Percentiles rank a stretch among this genome's conserved stretches.
phyloP scores from a whole-genome alignment of 2,888 invertebrate species.

The Thalpophila matura region DNA sequence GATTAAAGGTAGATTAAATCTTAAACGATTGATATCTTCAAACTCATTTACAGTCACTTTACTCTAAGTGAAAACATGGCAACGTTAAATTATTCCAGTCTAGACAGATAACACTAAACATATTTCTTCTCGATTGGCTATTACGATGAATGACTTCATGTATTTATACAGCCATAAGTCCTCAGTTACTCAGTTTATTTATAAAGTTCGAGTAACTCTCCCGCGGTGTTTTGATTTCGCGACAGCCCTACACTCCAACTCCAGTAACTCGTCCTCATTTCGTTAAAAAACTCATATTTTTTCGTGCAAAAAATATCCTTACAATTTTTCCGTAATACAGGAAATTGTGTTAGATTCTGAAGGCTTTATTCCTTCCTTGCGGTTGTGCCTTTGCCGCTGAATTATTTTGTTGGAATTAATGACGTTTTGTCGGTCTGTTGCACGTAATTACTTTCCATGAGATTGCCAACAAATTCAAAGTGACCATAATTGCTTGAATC shows the following conservation, averaged over 20 bases:
- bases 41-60: slow-evolving; percentile 24
- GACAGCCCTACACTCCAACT: slow-evolving; percentile 59
- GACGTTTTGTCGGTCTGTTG: slow-evolving; percentile 14
- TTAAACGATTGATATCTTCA: slow-evolving; percentile 11
- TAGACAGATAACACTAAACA: slow-evolving; percentile 53
- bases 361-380: slow-evolving; percentile 17
- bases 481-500: slow-evolving; percentile 23
- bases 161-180: slow-evolving; percentile 67
- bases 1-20: slow-evolving; percentile 16
- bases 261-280: slow-evolving; percentile 43
- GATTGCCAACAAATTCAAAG: slow-evolving; percentile 21
- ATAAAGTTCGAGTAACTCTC: slow-evolving; percentile 75
- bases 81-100: slow-evolving; percentile 43
- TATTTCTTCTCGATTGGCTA: slow-evolving; percentile 49
- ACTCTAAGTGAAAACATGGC: slow-evolving; percentile 20
- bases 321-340: slow-evolving; percentile 12
- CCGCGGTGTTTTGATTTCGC: slow-evolving; percentile 83
- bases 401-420: slow-evolving; percentile 36
- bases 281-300: slow-evolving; percentile 26
- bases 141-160: slow-evolving; percentile 74
- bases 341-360: slow-evolving; percentile 45
- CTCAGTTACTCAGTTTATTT: slow-evolving; percentile 72
- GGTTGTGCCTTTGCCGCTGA: slow-evolving; percentile 14
- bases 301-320: slow-evolving; percentile 41
- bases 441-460: slow-evolving; percentile 27